phyloP scores from a whole-genome alignment of 2,113 vertebrate species.

The Hippocampus mohnikei region DNA sequence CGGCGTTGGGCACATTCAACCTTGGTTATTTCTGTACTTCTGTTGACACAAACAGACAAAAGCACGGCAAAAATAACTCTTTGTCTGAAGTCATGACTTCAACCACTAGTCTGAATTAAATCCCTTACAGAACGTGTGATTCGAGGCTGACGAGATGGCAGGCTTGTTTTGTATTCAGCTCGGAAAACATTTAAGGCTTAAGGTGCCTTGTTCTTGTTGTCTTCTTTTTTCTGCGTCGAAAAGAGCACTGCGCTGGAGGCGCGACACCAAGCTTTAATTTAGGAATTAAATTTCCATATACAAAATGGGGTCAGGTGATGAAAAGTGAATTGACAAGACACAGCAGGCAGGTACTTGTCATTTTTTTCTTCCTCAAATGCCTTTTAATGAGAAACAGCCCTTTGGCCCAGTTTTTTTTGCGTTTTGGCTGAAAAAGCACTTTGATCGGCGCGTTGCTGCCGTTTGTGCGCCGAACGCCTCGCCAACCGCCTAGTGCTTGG shows the following conservation, averaged over 20 bases:
- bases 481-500: background rate
- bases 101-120: slow-evolving; percentile 18
- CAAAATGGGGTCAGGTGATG: slow-evolving; percentile 63
- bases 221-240: slow-evolving; percentile 23
- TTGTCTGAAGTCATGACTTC: slow-evolving; percentile 4
- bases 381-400: slow-evolving; percentile 52
- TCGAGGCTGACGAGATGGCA: slow-evolving; percentile 43
- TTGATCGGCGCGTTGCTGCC: slow-evolving; percentile 19
- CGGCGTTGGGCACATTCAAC: background rate
- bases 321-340: slow-evolving; percentile 64
- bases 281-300: slow-evolving; percentile 70
- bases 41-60: background rate
- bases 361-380: slow-evolving; percentile 55
- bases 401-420: slow-evolving; percentile 42
- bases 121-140: slow-evolving; percentile 29
- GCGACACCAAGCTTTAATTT: slow-evolving; percentile 66
- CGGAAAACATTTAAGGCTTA: slow-evolving; percentile 47
- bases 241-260: slow-evolving; percentile 50
- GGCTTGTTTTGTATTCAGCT: slow-evolving; percentile 47
- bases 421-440: slow-evolving; percentile 42
- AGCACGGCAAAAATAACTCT: background rate
- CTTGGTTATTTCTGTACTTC: background rate
- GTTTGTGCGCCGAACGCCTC: slow-evolving; percentile 10
- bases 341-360: slow-evolving; percentile 47
- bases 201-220: slow-evolving; percentile 45